phyloP scores from a whole-genome alignment of 2,797 vertebrate genomes.

The Pteronotus mesoamericanus region DNA sequence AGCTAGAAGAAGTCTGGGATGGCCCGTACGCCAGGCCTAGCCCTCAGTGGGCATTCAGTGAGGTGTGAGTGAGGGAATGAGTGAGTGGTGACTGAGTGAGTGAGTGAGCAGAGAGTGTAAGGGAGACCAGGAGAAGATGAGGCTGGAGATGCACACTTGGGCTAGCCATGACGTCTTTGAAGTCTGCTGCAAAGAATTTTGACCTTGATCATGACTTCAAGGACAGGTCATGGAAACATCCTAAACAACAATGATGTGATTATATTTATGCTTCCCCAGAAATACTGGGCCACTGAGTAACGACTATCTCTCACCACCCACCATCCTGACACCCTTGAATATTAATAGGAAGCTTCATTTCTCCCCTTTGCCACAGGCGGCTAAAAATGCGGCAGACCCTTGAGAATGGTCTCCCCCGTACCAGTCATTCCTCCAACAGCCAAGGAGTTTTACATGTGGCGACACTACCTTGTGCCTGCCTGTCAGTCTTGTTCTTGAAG shows the following conservation, averaged over 20 bases:
- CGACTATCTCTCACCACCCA: background rate
- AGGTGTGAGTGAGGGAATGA: too few relatives aligned
- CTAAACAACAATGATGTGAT: background rate
- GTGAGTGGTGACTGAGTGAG: too few relatives aligned
- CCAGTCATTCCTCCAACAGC: background rate
- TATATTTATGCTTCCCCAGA: background rate
- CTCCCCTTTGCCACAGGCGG: background rate
- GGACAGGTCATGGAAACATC: background rate
- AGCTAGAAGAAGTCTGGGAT: background rate
- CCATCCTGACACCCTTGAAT: background rate
- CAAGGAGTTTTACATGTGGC: rapidly evolving
- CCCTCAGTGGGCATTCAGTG: background rate
- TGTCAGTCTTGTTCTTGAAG: background rate
- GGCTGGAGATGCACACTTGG: background rate
- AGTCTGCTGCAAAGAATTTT: background rate
- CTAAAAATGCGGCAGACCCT: background rate
- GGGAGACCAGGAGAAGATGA: background rate
- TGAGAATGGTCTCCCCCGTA: background rate
- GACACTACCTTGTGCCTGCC: background rate
- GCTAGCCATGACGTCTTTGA: background rate
- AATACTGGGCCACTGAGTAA: background rate
- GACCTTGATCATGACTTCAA: background rate
- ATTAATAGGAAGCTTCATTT: background rate
- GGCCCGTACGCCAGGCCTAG: background rate
- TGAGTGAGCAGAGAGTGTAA: background rate